A percentile compares a stretch with the other conserved stretches of the same genome.
These are phyloP conservation scores for Drosophila virilis DNA, from an alignment of 1,140 invertebrate species.

Conservation along the genomic window DNA sequence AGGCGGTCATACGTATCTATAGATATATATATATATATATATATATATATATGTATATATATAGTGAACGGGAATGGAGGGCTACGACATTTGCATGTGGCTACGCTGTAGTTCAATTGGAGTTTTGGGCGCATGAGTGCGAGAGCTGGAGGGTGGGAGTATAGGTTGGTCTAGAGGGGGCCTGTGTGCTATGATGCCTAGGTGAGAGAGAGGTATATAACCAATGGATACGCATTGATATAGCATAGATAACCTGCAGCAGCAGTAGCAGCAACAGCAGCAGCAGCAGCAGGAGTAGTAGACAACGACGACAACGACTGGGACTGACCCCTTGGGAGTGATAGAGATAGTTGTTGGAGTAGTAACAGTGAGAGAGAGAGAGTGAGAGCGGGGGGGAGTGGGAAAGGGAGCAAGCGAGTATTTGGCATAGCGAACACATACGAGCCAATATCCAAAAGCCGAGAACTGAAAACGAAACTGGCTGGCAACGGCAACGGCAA, in stretches of 20 bases:
- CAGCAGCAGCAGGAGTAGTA: background rate
- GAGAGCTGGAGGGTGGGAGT: background rate
- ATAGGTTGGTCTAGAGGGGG: background rate
- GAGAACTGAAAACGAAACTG: slow-evolving; percentile 29
- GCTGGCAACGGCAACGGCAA: slow-evolving; percentile 1
- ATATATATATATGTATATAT: background rate
- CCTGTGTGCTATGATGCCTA: slow-evolving; percentile 13
- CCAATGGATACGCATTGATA: slow-evolving; percentile 81
- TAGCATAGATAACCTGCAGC: slow-evolving; percentile 51
- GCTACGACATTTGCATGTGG: slow-evolving; percentile 36
- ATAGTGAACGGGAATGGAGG: background rate
- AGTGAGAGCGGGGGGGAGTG: slow-evolving; percentile 2
- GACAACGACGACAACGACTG: slow-evolving; percentile 17
- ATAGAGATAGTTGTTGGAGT: slow-evolving; percentile 19
- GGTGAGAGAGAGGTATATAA: slow-evolving; percentile 37
- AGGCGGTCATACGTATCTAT: background rate
- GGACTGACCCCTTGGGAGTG: slow-evolving; percentile 48
- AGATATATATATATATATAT: background rate
- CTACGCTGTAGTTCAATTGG: slow-evolving; percentile 25
- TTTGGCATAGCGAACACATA: slow-evolving; percentile 17
- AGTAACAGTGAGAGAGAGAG: slow-evolving; percentile 3
- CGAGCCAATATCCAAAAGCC: slow-evolving; percentile 25
- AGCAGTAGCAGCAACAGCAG: slow-evolving; percentile 11
- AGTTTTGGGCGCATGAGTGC: slow-evolving; percentile 2
- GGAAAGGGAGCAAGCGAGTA: slow-evolving; percentile 11